phyloP scores from a whole-genome alignment of 2,888 invertebrate genomes.

The Eupithecia exiguata region DNA sequence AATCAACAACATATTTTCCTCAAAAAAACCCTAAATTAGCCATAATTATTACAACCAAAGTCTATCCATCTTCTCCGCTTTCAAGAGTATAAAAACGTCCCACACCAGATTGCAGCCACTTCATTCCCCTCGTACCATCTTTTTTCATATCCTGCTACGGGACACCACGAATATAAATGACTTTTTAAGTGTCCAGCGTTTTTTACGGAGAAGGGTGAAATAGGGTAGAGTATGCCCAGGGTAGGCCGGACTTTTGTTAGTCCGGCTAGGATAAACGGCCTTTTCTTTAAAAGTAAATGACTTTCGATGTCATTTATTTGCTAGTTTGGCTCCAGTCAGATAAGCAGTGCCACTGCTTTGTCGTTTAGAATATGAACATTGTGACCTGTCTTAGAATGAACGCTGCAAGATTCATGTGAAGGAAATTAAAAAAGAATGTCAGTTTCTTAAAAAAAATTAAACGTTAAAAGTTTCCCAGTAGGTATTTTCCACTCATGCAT shows the following conservation, averaged over 20 bases:
- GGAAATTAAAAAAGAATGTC: no score
- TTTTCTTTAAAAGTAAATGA: not conserved
- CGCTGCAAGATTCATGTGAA: no score
- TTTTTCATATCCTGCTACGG: slow-evolving; percentile 49
- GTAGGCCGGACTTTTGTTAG: slow-evolving; percentile 12
- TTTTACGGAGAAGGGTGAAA: slow-evolving; percentile 49
- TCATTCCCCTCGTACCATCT: slow-evolving; percentile 35
- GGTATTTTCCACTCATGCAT: no score
- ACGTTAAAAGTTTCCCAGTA: no score
- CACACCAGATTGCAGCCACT: slow-evolving; percentile 29
- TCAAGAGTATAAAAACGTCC: slow-evolving; percentile 20
- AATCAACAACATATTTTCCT: not conserved
- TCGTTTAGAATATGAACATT: no score
- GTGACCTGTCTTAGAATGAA: no score
- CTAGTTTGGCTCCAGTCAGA: no score
- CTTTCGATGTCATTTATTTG: not conserved
- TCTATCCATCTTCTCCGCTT: not conserved
- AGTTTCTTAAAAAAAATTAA: no score
- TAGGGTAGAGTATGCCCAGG: not conserved
- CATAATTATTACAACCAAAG: not conserved
- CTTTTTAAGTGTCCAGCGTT: slow-evolving; percentile 67
- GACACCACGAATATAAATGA: slow-evolving; percentile 60
- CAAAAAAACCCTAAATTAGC: not conserved
- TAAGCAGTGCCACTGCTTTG: no score
- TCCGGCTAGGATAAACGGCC: not conserved